phyloP scores from a whole-genome alignment of 2,888 invertebrate species.

The Caenorhabditis wallacei region DNA sequence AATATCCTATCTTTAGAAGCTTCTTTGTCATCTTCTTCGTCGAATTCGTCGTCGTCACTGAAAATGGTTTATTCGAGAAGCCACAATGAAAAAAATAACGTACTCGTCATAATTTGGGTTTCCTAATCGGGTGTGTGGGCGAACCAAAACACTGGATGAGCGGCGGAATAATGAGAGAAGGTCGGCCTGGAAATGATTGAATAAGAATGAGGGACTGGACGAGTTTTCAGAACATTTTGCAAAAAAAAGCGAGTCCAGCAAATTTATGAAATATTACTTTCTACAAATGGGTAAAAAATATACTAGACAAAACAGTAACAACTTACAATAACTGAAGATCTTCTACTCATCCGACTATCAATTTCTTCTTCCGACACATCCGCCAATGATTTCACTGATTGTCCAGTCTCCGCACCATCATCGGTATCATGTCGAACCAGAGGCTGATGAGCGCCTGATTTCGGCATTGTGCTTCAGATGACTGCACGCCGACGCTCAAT shows the following conservation, averaged over 20 bases:
- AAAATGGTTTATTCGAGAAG: slow-evolving; percentile 37
- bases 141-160: slow-evolving; percentile 76
- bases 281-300: no score
- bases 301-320: not conserved
- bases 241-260: not conserved
- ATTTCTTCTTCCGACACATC: slow-evolving; percentile 74
- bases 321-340: slow-evolving; percentile 71
- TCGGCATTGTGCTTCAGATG: slow-evolving; percentile 64
- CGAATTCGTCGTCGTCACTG: slow-evolving; percentile 78
- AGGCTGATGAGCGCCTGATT: slow-evolving; percentile 58
- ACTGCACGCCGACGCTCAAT: slow-evolving; percentile 40
- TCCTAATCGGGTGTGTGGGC: slow-evolving; percentile 69
- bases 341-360: slow-evolving; percentile 72
- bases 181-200: slow-evolving; percentile 81
- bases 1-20: slow-evolving; percentile 80
- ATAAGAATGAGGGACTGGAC: slow-evolving; percentile 4
- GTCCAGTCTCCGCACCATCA: slow-evolving; percentile 69
- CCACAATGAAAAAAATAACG: slow-evolving; percentile 23
- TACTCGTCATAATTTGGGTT: slow-evolving; percentile 71
- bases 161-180: slow-evolving; percentile 82
- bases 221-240: not conserved
- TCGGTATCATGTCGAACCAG: slow-evolving; percentile 68
- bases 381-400: slow-evolving; percentile 68
- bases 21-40: slow-evolving; percentile 78
- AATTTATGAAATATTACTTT: no score